Evolutionary conservation across 2,113 vertebrate genomes (phyloP).

Genomic region (Oreochromis aureus): DNA sequence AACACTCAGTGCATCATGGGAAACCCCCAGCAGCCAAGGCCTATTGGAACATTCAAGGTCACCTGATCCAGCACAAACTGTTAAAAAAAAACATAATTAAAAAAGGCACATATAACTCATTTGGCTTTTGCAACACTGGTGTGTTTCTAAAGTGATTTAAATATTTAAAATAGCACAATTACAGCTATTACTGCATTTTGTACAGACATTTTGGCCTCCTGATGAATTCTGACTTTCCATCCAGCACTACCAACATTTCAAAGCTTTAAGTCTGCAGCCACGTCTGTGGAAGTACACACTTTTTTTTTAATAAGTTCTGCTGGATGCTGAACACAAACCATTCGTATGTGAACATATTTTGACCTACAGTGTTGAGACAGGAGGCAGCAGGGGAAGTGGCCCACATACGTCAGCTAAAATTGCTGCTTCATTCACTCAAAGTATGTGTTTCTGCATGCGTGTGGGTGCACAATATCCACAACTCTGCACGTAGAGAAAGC

Average conservation of each 20-base stretch:
- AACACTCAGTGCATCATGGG: too few species aligned
- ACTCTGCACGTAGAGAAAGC: neutral
- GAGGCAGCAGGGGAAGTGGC: conserved; percentile 24
- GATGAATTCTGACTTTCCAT: neutral
- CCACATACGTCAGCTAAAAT: conserved; percentile 34
- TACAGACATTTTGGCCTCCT: neutral
- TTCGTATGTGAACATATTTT: neutral
- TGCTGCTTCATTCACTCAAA: conserved; percentile 9
- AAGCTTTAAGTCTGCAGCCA: neutral
- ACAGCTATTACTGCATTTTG: neutral
- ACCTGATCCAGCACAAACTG: too few species aligned
- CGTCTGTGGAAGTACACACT: neutral
- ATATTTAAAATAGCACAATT: neutral
- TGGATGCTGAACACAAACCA: neutral
- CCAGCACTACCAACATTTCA: neutral
- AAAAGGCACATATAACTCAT: neutral
- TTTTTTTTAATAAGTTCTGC: neutral
- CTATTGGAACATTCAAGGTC: too few species aligned
- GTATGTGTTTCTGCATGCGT: neutral
- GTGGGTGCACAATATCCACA: neutral
- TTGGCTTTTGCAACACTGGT: neutral
- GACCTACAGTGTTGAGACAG: neutral
- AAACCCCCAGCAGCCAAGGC: too few species aligned
- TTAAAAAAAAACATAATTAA: too few species aligned
- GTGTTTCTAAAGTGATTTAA: neutral